These are phyloP conservation scores for Neolamprologus caudopunctatus DNA, from an alignment of 2,113 vertebrate species.

Conservation along the genomic window DNA sequence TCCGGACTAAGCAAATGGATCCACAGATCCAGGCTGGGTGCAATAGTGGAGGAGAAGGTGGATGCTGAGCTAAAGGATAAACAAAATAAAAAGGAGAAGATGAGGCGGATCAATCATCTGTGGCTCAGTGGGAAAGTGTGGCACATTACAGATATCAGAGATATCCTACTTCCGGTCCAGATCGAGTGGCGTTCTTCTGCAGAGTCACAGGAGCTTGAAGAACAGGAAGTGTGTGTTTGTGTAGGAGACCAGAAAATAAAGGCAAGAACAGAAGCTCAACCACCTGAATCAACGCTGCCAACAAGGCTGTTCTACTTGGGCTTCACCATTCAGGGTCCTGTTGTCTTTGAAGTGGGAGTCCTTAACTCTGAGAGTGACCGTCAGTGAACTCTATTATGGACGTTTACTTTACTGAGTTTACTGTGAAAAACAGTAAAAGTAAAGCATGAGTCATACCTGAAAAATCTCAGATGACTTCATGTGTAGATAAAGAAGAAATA, in stretches of 20 bases:
- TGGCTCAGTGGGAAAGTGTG: not conserved
- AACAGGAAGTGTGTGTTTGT: not conserved
- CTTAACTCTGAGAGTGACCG: not conserved
- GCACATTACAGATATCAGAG: not conserved
- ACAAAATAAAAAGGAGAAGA: fast-evolving
- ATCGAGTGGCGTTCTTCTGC: fast-evolving
- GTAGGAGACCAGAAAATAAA: not conserved
- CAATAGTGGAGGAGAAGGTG: not conserved
- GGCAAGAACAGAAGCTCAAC: not conserved
- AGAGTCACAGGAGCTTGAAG: fast-evolving
- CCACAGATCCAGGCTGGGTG: conserved; percentile 8
- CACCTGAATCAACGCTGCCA: fast-evolving
- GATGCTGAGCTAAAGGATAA: not conserved
- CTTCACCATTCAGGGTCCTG: conserved; percentile 49
- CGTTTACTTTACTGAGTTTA: not conserved
- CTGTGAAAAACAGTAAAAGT: not conserved
- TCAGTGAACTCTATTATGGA: not conserved
- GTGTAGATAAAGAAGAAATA: too few species aligned
- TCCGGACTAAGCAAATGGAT: conserved; percentile 29
- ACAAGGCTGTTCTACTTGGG: not conserved
- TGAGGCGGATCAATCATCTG: not conserved
- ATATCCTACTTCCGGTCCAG: not conserved
- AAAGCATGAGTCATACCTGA: too few species aligned
- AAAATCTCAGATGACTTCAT: too few species aligned
- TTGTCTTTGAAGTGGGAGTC: not conserved